Conservation (phyloP, 2,797 vertebrate species). For the Enteromius anoplus region DNA sequence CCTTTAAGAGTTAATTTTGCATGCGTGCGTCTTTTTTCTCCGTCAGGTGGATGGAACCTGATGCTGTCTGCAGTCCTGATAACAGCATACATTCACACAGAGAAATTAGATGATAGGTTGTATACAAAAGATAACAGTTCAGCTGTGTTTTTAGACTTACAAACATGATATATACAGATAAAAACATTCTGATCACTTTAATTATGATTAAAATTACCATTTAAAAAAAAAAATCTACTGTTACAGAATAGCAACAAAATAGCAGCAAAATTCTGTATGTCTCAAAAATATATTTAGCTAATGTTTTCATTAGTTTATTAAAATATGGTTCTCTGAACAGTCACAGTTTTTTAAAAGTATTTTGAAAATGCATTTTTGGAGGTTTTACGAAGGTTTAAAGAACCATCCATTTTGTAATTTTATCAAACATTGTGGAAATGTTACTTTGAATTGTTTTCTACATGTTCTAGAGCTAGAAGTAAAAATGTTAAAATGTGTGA, state of each 20-base stretch:
- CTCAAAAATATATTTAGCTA: neutral
- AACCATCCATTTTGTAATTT: neutral
- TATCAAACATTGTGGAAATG: neutral
- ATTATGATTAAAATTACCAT: neutral
- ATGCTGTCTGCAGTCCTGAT: neutral
- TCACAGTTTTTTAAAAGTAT: too few species aligned
- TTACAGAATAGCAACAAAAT: neutral
- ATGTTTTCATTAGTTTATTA: neutral
- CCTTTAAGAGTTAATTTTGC: conserved; percentile 4
- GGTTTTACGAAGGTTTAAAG: neutral
- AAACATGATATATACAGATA: neutral
- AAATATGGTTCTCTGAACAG: neutral
- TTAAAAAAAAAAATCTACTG: neutral
- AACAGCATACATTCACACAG: neutral
- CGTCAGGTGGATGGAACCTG: neutral
- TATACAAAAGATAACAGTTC: neutral
- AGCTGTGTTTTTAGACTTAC: neutral
- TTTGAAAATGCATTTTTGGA: too few species aligned
- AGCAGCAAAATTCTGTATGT: neutral
- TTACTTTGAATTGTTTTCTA: neutral
- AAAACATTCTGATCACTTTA: neutral
- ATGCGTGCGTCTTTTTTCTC: neutral
- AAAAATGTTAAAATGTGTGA: neutral
- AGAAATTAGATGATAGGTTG: conserved; percentile 10
- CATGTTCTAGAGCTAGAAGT: neutral